Percentiles rank a stretch among this genome's conserved stretches.
phyloP scores from a whole-genome alignment of 2,113 vertebrate genomes.

The Leptobrachium ailaonicum region DNA sequence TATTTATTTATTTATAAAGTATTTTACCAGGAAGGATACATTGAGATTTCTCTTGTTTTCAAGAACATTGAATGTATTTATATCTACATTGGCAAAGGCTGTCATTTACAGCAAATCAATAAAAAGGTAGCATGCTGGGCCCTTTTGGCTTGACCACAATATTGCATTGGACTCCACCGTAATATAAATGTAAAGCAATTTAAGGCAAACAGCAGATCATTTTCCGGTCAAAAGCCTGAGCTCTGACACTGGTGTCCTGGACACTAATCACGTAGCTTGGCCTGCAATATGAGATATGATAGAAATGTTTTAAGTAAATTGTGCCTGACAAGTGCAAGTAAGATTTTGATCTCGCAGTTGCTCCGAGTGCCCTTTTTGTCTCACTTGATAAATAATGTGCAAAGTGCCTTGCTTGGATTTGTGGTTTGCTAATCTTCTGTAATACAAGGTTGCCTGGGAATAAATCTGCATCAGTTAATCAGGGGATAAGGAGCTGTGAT shows the following conservation, averaged over 20 bases:
- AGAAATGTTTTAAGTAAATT: slow-evolving; percentile 34
- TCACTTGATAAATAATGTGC: slow-evolving; percentile 47
- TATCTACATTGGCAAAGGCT: too few species aligned
- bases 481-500: slow-evolving; percentile 66
- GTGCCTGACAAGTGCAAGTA: slow-evolving; percentile 40
- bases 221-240: neutral
- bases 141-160: too few species aligned
- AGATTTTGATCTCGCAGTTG: slow-evolving; percentile 24
- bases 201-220: neutral
- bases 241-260: slow-evolving; percentile 2
- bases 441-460: slow-evolving; percentile 61
- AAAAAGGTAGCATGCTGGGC: too few species aligned
- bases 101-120: too few species aligned
- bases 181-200: too few species aligned
- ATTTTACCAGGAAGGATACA: too few species aligned
- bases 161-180: too few species aligned
- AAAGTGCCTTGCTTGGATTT: slow-evolving; percentile 48
- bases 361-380: slow-evolving; percentile 43
- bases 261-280: slow-evolving; percentile 4
- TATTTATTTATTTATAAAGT: too few species aligned
- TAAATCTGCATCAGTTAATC: slow-evolving; percentile 64
- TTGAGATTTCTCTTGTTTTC: too few species aligned
- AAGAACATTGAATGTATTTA: too few species aligned
- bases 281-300: slow-evolving; percentile 17
- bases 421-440: slow-evolving; percentile 52